Base-by-base conservation (phyloP, 2,113 vertebrate genomes). In the Leptobrachium leishanense region DNA sequence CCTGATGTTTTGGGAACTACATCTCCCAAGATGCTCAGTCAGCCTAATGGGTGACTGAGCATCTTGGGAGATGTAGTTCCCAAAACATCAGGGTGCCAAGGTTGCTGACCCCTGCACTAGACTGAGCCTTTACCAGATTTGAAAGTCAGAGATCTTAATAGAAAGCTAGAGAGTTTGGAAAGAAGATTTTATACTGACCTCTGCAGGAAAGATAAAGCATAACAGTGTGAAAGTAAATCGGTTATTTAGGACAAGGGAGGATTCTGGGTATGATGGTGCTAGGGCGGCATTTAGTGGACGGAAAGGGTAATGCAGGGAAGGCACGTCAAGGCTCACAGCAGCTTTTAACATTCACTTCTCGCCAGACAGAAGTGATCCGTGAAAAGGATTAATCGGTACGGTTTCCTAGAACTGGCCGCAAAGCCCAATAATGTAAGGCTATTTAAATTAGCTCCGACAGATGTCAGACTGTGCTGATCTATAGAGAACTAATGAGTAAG, bases 401-500 rank as follows among this genome's bases (percentile, higher is more conserved):
- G 64, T 63, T 68, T 64, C 44, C 74, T 42, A 68, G 64, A 3
- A 20, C 7, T n/a, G 46, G 64, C 46, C 39, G 46, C 46, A 76
- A 54, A 67, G 46, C 63, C 54, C 54, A 76, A 68, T 57, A 67
- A 44, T 67, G 44, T 20, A 67, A 66, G 74, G 66, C 8, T 67
- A 42, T 68, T 76, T 46, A 55, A 76, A 68, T 42, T 8, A 11
- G 66, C 74, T 68, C 67, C 20, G 20, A 31, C 20, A 31, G 20
- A 31, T 68, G 41, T 41, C 15, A 67, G 64, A 39, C 46, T 8
- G 8, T 50, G 4, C 46, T 50, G 46, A 50, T 50, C 46, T 50
- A 31, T 31, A 31, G 20, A 31, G 20, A 31, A 31, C 20, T 31
- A 31, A 31, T 31, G 20, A 31, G 20, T 31, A 31, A 31, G 20